Evolutionary conservation across 2,797 vertebrate genomes (phyloP), one percentile per base, ranked within the genome.

Genomic region (Dicrostonyx torquatus): DNA sequence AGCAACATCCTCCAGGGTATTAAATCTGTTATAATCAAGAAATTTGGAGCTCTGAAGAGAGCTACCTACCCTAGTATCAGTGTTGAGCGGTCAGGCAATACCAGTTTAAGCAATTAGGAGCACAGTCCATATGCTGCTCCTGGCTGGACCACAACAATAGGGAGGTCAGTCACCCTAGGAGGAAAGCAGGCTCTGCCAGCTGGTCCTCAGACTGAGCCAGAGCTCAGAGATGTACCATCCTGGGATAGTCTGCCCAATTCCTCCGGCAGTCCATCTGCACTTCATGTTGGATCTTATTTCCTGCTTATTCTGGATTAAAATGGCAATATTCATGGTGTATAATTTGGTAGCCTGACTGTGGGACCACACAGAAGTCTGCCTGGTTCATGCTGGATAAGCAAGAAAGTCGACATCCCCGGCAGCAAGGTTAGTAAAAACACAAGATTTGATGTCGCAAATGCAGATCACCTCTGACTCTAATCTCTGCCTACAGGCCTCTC

Each of bases 301-400:
- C 50, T 82, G 18, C 4, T 85, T 89, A n/a, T 64, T 29, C 85
- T 75, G 89, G 26, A 82, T 94, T 84, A 80, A 94, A 89, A 82
- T 58, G 3, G 79, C 13, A 76, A n/a, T 29, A 43, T 58, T 78
- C 8, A 13, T 22, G 53, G 4, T 58, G 34, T 80, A 13, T 15
- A 53, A 58, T 5, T 68, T 64, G 24, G 43, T 13, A 76, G 1
- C 11, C 60, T 31, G 4, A 50, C 15, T 17, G 13, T 18, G 31
- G 2, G 15, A 60, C 14, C 64, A 62, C 73, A 37, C 60, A 70
- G 26, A 92, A 17, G 50, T n/a, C 60, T 45, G 17, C 26, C 24
- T 84, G 64, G 2, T 66, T 29, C n/a, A 79, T 50, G 66, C 5
- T 10, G 60, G 89, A 64, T 91, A 79, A 88, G 15, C 10, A 83